Conservation (phyloP, 2,113 vertebrate species). For the Sardina pilchardus region DNA sequence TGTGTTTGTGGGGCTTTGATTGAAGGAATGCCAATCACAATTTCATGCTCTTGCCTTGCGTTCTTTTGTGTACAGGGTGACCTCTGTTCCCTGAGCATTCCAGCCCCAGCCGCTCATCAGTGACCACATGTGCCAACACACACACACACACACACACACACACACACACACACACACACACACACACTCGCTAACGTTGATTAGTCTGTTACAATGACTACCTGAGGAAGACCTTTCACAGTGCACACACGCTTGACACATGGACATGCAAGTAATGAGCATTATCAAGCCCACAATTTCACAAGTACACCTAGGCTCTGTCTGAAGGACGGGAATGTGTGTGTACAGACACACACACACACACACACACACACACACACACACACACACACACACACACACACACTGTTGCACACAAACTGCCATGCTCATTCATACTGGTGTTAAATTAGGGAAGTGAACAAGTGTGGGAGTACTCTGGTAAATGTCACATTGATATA, state of each 20-base stretch:
- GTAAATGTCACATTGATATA: background rate
- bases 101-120: too few relatives aligned
- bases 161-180: too few relatives aligned
- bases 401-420: background rate
- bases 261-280: background rate
- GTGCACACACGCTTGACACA: background rate
- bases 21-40: too few relatives aligned
- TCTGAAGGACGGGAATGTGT: background rate
- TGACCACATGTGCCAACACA: background rate
- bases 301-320: background rate
- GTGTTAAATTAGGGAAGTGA: background rate
- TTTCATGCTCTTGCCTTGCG: too few relatives aligned
- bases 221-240: background rate
- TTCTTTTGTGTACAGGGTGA: background rate
- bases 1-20: too few relatives aligned
- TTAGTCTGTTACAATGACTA: background rate
- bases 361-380: background rate
- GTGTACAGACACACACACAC: background rate
- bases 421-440: background rate
- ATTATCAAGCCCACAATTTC: background rate
- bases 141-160: background rate
- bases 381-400: background rate
- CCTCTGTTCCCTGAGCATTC: background rate
- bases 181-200: background rate
- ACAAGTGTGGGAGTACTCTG: background rate